Percentiles rank a stretch among this genome's conserved stretches.
These are phyloP conservation scores for Forbesichthys papilliferus DNA, from an alignment of 2,113 vertebrate genomes.

Conservation along the genomic window DNA sequence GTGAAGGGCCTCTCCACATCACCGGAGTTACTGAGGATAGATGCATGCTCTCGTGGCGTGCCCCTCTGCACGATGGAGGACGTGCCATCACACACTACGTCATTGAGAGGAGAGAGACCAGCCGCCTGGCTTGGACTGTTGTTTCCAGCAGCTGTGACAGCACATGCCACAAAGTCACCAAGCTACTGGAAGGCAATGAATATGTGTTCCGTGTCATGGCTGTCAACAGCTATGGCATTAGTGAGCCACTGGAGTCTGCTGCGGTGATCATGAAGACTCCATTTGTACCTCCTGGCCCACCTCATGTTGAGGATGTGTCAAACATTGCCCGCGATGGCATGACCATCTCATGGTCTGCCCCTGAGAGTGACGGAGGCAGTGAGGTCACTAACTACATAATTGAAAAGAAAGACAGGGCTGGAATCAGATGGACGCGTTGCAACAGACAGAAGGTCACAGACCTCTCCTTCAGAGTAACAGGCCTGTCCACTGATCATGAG, in stretches of 20 bases:
- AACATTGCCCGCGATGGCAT: conserved; percentile 95
- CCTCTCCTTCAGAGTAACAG: conserved; percentile 89
- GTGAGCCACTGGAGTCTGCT: conserved; percentile 88
- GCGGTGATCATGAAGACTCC: conserved; percentile 92
- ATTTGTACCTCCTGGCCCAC: conserved; percentile 88
- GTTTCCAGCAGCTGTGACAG: conserved; percentile 84
- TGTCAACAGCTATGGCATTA: conserved; percentile 90
- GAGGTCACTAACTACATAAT: conserved; percentile 90
- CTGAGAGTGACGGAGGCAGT: conserved; percentile 90
- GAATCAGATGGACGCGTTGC: conserved; percentile 96
- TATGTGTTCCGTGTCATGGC: conserved; percentile 97
- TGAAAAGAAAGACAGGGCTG: conserved; percentile 93
- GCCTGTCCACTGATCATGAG: conserved; percentile 89
- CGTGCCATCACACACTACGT: conserved; percentile 88
- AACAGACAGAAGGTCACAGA: conserved; percentile 95
- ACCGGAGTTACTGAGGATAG: conserved; percentile 90
- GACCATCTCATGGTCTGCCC: conserved; percentile 92
- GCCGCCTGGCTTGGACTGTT: conserved; percentile 94
- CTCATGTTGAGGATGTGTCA: conserved; percentile 87
- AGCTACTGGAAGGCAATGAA: conserved; percentile 94
- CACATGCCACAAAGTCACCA: conserved; percentile 91
- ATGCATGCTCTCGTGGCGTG: conserved; percentile 87
- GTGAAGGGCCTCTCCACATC: conserved; percentile 87
- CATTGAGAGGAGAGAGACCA: conserved; percentile 96
- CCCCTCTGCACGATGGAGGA: conserved; percentile 91